These are phyloP conservation scores for Bothrops jararaca DNA, from an alignment of 2,113 vertebrate genomes.

Conservation along the genomic window DNA sequence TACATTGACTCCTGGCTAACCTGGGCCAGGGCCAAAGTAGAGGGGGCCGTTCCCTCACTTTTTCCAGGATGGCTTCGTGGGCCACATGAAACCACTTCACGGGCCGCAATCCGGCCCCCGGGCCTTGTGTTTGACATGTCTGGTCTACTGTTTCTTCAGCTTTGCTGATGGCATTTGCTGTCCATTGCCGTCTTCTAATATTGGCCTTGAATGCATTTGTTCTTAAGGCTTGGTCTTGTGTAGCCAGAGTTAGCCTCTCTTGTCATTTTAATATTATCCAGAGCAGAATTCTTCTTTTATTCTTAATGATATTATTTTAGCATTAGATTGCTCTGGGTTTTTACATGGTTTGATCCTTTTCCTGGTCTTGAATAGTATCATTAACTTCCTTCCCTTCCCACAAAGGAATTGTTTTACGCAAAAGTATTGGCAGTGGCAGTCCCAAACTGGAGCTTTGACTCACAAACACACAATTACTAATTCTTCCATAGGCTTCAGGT, in stretches of 20 bases:
- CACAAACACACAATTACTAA: background rate
- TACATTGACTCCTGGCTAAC: no score
- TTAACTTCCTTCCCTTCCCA: background rate
- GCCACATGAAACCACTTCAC: no score
- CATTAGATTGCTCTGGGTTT: background rate
- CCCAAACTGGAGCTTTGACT: background rate
- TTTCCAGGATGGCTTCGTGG: no score
- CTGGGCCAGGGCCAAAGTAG: no score
- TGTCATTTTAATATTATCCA: background rate
- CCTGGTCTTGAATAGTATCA: background rate
- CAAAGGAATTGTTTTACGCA: background rate
- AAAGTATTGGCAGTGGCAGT: background rate
- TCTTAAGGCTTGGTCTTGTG: background rate
- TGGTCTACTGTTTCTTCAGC: background rate
- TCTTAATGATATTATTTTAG: background rate
- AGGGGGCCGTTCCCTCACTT: no score
- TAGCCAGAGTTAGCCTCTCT: background rate
- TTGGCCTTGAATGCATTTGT: background rate
- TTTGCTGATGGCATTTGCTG: background rate
- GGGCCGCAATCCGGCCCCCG: no score
- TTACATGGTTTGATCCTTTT: background rate
- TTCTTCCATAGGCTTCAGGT: background rate
- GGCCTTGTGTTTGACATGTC: no score
- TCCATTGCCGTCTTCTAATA: background rate
- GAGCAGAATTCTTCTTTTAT: background rate